These are phyloP conservation scores for Elgonia sp. DNA, from an alignment of 2,888 invertebrate genomes.

Conservation along the genomic window DNA sequence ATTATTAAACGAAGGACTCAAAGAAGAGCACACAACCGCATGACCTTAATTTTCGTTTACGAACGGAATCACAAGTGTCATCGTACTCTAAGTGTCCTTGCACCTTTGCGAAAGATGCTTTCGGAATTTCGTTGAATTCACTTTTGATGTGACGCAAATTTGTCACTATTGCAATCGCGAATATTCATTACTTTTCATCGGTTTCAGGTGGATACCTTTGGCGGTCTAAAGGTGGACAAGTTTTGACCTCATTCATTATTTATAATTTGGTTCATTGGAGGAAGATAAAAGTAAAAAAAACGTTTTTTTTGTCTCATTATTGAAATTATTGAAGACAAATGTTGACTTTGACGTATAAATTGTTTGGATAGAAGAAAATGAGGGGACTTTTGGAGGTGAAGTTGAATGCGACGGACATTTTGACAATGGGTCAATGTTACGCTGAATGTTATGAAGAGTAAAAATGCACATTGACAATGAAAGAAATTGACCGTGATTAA, in stretches of 20 bases:
- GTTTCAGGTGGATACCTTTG: background rate
- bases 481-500: constrained; percentile 67
- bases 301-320: background rate
- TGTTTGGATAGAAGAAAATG: background rate
- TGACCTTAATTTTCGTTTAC: constrained; percentile 36
- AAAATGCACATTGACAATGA: constrained; percentile 51
- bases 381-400: background rate
- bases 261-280: too few relatives aligned
- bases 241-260: background rate
- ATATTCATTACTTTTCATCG: constrained; percentile 13
- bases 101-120: constrained; percentile 46
- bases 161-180: background rate
- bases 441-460: constrained; percentile 38
- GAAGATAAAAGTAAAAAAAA: too few relatives aligned
- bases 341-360: background rate
- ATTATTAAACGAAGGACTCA: constrained; percentile 19
- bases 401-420: background rate
- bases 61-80: constrained; percentile 38
- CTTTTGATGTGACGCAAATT: constrained; percentile 28
- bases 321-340: background rate
- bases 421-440: constrained; percentile 54
- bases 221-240: background rate
- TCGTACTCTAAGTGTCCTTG: constrained; percentile 35
- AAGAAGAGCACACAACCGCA: constrained; percentile 11
- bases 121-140: constrained; percentile 47